A percentile compares a stretch with the other conserved stretches of the same genome.
Conservation (phyloP, 2,797 vertebrate species). For the Sparus aurata region DNA sequence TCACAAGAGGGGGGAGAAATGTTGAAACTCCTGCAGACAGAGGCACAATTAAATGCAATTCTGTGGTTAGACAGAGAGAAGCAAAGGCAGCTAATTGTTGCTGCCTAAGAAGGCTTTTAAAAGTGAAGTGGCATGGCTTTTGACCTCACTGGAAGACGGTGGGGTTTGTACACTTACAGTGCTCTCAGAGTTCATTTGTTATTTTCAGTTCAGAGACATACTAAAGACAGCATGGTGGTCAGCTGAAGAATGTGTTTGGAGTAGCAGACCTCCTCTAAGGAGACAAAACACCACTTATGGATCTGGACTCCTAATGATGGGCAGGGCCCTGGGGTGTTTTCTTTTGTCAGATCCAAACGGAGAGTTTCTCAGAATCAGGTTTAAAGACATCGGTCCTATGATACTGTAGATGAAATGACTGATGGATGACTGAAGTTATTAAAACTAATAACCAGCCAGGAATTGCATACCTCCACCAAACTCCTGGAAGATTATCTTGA, state of each 20-base stretch:
- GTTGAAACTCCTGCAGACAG: constrained; percentile 62
- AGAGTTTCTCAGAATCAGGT: not conserved
- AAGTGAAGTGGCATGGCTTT: constrained; percentile 70
- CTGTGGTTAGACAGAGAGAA: constrained; percentile 74
- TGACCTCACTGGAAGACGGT: constrained; percentile 62
- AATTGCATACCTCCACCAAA: not conserved
- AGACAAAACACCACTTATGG: constrained; percentile 56
- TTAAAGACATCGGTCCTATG: constrained; percentile 5
- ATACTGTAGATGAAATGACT: not conserved
- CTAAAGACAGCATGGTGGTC: constrained; percentile 51
- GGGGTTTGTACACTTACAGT: constrained; percentile 54
- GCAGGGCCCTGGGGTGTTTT: constrained; percentile 27
- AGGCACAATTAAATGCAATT: constrained; percentile 79
- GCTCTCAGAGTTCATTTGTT: constrained; percentile 49
- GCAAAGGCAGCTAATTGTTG: constrained; percentile 73
- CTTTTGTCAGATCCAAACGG: constrained; percentile 23
- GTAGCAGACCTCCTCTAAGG: constrained; percentile 51
- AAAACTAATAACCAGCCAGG: not conserved
- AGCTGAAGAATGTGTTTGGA: constrained; percentile 67
- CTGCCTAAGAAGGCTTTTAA: constrained; percentile 69
- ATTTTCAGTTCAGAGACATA: constrained; percentile 64
- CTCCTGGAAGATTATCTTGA: not conserved
- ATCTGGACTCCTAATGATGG: constrained; percentile 39
- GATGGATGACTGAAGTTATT: not conserved
- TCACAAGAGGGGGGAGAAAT: constrained; percentile 26